phyloP scores from a whole-genome alignment of 2,888 invertebrate genomes.

The Andricus curvator region DNA sequence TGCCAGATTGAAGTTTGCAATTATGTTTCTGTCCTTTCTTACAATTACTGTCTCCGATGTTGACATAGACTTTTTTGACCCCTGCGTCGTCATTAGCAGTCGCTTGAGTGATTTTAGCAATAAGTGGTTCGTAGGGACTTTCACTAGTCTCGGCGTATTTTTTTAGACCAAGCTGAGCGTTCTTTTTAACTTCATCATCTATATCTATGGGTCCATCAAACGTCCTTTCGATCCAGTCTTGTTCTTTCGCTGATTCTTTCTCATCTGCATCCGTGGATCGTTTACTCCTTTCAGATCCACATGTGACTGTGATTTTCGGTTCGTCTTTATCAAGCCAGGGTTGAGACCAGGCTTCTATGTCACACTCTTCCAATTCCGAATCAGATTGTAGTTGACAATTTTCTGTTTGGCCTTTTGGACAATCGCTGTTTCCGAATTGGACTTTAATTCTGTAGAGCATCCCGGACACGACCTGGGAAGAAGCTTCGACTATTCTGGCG shows the following conservation, averaged over 20 bases:
- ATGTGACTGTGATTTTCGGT: constrained; percentile 56
- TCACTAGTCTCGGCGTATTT: constrained; percentile 62
- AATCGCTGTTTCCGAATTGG: constrained; percentile 81
- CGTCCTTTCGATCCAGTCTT: too few relatives aligned
- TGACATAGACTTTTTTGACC: constrained; percentile 81
- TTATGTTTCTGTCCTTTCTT: constrained; percentile 71
- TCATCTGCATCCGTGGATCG: neutral
- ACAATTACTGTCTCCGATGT: constrained; percentile 81
- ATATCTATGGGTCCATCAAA: neutral
- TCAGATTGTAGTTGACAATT: constrained; percentile 67
- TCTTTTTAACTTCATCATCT: constrained; percentile 56
- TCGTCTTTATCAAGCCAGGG: constrained; percentile 81
- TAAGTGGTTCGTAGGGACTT: constrained; percentile 63
- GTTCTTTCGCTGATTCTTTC: too few relatives aligned
- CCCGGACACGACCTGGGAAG: constrained; percentile 81
- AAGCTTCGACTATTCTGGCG: constrained; percentile 77
- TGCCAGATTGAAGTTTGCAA: constrained; percentile 67
- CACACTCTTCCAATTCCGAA: constrained; percentile 74
- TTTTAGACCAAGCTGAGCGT: constrained; percentile 53
- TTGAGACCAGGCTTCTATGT: constrained; percentile 81
- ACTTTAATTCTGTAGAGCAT: constrained; percentile 81
- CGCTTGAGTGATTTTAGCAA: constrained; percentile 78
- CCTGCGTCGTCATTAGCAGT: constrained; percentile 81
- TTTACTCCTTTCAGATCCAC: constrained; percentile 31
- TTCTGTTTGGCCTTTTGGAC: constrained; percentile 75